These are phyloP conservation scores for Vidua chalybeata DNA, from an alignment of 2,113 vertebrate genomes.

Conservation along the genomic window DNA sequence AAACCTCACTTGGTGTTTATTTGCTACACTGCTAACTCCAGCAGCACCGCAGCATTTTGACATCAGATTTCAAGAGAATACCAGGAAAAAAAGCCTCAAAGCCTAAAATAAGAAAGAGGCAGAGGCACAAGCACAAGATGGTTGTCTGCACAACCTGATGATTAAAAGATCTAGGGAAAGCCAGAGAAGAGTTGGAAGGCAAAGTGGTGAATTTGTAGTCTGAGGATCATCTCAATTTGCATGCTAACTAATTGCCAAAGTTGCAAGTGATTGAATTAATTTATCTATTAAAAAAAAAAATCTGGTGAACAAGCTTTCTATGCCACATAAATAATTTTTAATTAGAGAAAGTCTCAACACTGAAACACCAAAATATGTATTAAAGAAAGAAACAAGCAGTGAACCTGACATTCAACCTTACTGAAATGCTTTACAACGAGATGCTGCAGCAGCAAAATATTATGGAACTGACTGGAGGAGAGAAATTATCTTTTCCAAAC, in stretches of 20 bases:
- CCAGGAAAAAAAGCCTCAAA: not conserved
- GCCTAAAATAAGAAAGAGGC: not conserved
- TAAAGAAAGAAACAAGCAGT: not conserved
- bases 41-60: not conserved
- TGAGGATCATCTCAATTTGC: not conserved
- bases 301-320: not conserved
- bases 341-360: not conserved
- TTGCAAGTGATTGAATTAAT: not conserved
- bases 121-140: not conserved
- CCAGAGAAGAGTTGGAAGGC: not conserved
- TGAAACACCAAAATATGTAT: not conserved
- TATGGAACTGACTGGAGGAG: not conserved
- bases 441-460: not conserved
- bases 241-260: not conserved
- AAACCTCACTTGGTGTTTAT: not conserved
- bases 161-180: not conserved
- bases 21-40: not conserved
- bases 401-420: not conserved
- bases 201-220: not conserved
- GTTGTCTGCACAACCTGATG: not conserved
- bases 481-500: not conserved
- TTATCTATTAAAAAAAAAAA: not conserved
- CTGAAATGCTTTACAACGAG: not conserved
- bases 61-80: not conserved
- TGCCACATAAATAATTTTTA: not conserved